Percentiles rank a stretch among this genome's conserved stretches.
Conservation (phyloP, 2,888 invertebrate genomes). For the Xanthia togata region DNA sequence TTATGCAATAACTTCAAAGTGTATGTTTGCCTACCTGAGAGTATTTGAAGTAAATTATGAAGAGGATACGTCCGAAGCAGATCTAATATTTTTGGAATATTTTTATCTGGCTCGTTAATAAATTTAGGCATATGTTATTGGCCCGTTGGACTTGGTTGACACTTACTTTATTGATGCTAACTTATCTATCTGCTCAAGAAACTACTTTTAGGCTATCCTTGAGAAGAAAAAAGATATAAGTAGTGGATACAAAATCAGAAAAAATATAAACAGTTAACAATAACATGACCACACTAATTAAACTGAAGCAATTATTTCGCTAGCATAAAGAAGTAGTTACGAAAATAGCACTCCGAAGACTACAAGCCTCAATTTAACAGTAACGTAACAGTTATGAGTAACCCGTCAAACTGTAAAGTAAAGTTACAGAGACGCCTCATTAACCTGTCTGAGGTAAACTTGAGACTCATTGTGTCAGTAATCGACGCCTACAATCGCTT, state of each 20-base stretch:
- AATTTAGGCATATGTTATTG: neutral
- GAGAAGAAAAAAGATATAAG: too few relatives aligned
- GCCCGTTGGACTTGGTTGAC: neutral
- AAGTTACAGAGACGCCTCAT: conserved; percentile 66
- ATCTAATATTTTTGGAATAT: neutral
- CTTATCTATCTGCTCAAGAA: neutral
- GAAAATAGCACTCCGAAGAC: conserved; percentile 30
- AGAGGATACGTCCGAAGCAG: neutral
- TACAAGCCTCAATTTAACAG: conserved; percentile 50
- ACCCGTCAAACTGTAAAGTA: conserved; percentile 60
- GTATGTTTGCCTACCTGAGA: conserved; percentile 15
- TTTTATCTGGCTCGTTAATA: neutral
- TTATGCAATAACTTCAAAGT: conserved; percentile 28
- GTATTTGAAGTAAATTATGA: conserved; percentile 29
- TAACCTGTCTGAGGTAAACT: conserved; percentile 65
- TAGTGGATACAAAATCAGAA: too few relatives aligned
- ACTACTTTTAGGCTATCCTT: neutral
- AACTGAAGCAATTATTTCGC: conserved; percentile 17
- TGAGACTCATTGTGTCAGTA: conserved; percentile 66
- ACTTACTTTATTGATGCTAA: too few relatives aligned
- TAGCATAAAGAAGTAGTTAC: conserved; percentile 15
- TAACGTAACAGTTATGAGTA: conserved; percentile 62
- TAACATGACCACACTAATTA: conserved; percentile 22
- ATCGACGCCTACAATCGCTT: conserved; percentile 66
- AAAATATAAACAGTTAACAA: conserved; percentile 4